phyloP scores from a whole-genome alignment of 1,140 invertebrate genomes.

The Lordiphosa mommai region DNA sequence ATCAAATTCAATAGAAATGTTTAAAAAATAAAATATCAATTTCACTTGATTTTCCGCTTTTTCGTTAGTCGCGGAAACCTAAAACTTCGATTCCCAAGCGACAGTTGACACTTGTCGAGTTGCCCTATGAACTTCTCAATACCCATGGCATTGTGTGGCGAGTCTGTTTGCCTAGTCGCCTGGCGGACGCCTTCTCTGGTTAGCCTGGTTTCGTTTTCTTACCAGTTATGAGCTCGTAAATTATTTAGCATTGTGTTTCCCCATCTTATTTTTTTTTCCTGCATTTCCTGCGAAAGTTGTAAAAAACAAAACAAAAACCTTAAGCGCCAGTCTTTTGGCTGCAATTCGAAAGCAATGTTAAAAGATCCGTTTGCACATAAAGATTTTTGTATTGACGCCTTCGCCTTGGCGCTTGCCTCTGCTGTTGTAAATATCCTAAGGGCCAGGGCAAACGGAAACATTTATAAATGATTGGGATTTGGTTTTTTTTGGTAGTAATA shows the following conservation, averaged over 20 bases:
- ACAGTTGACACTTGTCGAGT: not conserved
- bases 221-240: conserved; percentile 72
- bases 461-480: conserved; percentile 25
- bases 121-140: not conserved
- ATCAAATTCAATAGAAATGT: conserved; percentile 65
- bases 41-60: conserved; percentile 54
- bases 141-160: conserved; percentile 17
- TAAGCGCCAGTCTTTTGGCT: conserved; percentile 40
- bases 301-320: conserved; percentile 27
- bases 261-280: conserved; percentile 51
- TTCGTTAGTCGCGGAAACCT: conserved; percentile 36
- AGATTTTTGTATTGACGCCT: conserved; percentile 64
- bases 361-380: conserved; percentile 68
- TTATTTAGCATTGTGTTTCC: conserved; percentile 49
- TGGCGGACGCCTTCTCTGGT: conserved; percentile 5
- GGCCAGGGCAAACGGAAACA: conserved; percentile 16
- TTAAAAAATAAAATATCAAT: conserved; percentile 58
- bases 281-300: conserved; percentile 73
- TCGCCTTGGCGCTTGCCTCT: conserved; percentile 20
- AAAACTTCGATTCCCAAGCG: conserved; percentile 18
- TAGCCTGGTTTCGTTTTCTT: conserved; percentile 37
- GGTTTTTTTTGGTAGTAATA: conserved; percentile 39
- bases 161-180: conserved; percentile 11
- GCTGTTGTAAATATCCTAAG: conserved; percentile 45
- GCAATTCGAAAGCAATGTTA: conserved; percentile 37